Base-by-base conservation (phyloP, 2,797 vertebrate genomes). In the Cheirogaleus major region DNA sequence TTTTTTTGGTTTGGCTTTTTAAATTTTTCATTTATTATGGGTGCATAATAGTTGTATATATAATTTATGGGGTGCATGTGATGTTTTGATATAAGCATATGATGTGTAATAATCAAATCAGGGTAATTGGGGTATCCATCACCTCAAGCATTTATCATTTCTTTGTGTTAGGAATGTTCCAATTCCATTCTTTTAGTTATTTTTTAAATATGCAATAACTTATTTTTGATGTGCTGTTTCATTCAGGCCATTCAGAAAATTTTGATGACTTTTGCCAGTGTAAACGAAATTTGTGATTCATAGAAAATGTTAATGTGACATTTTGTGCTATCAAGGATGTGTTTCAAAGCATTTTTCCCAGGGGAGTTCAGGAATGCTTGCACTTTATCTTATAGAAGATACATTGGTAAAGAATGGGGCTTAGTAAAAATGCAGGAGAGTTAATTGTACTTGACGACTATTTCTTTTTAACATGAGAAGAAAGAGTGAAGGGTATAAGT, bases 301-400 rank as follows among this genome's bases (percentile, higher is more conserved):
- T 38, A 89, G 81, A 84, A 90, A 78, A 76, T 81, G 80, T 52
- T 30, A 86, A 15, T 38, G 20, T 45, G 52, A 80, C 70, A 63
- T 70, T 83, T 84, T 83, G 27, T 84, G 48, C 65, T 87, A 22
- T 52, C 35, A 63, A 86, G 25, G 67, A 93, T 95, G 73, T 76
- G 45, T 89, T 50, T 95, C 73, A 79, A 78, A 63, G 17, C 50
- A 75, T 88, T 93, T 75, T 94, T 45, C n/a, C 61, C 78, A 43
- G 30, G 45, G 27, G 50, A 76, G 5, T n/a, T 87, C 50, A 81
- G 61, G 35, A 91, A 80, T 90, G n/a, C 82, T 91, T 73, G 52
- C 4, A 43, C 25, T 91, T 80, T 80, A 57, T 78, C 87, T 94
- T 63, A 20, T 89, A 88, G 45, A 93, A 93, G 70, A 85, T 91